Evolutionary conservation across 2,888 invertebrate species (phyloP).

Genomic region (Sarcophaga variegata): DNA sequence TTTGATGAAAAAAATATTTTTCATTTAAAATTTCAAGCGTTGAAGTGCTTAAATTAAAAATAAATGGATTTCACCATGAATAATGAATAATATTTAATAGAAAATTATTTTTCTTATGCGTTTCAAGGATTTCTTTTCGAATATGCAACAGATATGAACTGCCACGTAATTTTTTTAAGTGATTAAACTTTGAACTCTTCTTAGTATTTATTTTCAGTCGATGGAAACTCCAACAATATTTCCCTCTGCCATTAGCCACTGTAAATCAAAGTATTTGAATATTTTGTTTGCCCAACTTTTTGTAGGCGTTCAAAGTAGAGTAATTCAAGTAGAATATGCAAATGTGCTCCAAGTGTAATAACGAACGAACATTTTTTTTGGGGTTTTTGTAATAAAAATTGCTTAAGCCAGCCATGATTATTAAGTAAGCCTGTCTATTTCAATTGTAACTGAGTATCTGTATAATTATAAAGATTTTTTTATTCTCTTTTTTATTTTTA

Average conservation of each 20-base stretch:
- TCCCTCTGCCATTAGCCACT: too few species aligned
- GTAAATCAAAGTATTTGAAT: too few species aligned
- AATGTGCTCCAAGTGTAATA: conserved; percentile 26
- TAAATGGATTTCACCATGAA: too few species aligned
- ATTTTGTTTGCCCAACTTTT: neutral
- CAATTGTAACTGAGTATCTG: conserved; percentile 37
- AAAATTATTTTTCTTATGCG: conserved; percentile 27
- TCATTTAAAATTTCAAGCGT: too few species aligned
- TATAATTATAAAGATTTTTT: conserved; percentile 12
- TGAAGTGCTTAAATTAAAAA: too few species aligned
- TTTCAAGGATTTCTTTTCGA: conserved; percentile 29
- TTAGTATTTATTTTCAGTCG: conserved; percentile 23
- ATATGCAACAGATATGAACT: conserved; percentile 2
- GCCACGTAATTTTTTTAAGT: conserved; percentile 19
- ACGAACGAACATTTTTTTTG: conserved; percentile 28
- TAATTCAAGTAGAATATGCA: conserved; percentile 54
- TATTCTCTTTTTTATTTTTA: too few species aligned
- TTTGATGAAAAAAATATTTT: neutral
- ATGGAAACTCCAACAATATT: too few species aligned
- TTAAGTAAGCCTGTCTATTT: conserved; percentile 15
- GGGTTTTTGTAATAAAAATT: conserved; percentile 7
- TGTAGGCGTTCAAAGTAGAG: conserved; percentile 61
- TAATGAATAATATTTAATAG: too few species aligned
- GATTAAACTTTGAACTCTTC: conserved; percentile 62
- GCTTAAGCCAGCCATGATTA: conserved; percentile 39